These are phyloP conservation scores for Theristicus caerulescens DNA, from an alignment of 2,113 vertebrate species.

Conservation along the genomic window DNA sequence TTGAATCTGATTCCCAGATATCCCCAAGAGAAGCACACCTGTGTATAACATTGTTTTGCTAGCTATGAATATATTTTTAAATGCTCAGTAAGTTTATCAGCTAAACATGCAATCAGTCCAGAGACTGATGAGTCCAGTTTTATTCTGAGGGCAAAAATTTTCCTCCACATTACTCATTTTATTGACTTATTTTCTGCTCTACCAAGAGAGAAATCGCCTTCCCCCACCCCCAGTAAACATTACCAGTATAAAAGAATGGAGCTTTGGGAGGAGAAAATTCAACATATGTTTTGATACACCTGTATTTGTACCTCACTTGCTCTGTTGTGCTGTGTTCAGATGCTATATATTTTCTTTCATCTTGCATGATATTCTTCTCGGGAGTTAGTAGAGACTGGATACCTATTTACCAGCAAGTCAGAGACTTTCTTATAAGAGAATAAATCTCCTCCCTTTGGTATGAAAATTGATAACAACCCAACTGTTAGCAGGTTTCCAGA, in stretches of 20 bases:
- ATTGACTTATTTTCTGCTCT: neutral
- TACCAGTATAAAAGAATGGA: neutral
- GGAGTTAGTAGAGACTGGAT: neutral
- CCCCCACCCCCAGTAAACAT: neutral
- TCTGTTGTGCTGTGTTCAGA: neutral
- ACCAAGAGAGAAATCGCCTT: neutral
- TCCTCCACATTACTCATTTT: neutral
- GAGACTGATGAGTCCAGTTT: neutral
- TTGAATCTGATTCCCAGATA: neutral
- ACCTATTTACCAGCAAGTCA: neutral
- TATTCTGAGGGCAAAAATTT: neutral
- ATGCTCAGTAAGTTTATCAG: neutral
- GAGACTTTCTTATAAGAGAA: neutral
- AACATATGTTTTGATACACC: neutral
- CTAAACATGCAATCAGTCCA: neutral
- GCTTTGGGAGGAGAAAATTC: neutral
- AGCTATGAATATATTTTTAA: neutral
- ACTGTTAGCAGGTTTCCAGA: neutral
- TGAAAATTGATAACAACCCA: neutral
- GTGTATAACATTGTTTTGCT: neutral
- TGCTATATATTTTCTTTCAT: neutral
- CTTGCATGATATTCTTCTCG: neutral
- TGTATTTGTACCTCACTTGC: neutral
- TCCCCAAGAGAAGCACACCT: neutral
- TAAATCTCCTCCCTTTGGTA: neutral